Conservation (phyloP, 2,888 invertebrate species). For the Liposcelis brunnea region DNA sequence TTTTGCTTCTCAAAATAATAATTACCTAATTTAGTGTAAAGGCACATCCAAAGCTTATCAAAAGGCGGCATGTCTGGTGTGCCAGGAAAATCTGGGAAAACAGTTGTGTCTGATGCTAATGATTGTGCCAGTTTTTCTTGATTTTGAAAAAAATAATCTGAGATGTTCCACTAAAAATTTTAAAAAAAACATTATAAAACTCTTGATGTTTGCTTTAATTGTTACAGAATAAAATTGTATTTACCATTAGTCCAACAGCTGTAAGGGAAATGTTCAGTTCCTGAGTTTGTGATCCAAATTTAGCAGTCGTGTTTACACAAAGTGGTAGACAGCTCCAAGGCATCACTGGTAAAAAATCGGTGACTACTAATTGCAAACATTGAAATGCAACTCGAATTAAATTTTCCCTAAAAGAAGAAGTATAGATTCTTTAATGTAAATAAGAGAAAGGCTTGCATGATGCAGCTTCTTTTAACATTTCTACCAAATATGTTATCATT, state of each 20-base stretch:
- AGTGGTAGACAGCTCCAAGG: slow-evolving; percentile 81
- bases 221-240: background rate
- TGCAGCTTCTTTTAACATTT: too few species aligned
- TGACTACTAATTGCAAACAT: slow-evolving; percentile 85
- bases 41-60: slow-evolving; percentile 91
- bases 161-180: slow-evolving; percentile 83
- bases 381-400: slow-evolving; percentile 88
- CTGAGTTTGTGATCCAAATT: slow-evolving; percentile 89
- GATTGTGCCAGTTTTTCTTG: slow-evolving; percentile 64
- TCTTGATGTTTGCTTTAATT: background rate
- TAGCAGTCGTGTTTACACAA: slow-evolving; percentile 82
- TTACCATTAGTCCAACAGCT: slow-evolving; percentile 87
- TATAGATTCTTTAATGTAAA: slow-evolving; percentile 14
- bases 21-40: slow-evolving; percentile 65
- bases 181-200: slow-evolving; percentile 10
- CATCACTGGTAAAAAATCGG: slow-evolving; percentile 84
- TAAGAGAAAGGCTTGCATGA: too few species aligned
- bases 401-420: slow-evolving; percentile 47
- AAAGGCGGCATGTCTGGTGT: slow-evolving; percentile 72
- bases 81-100: slow-evolving; percentile 68
- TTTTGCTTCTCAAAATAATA: slow-evolving; percentile 6
- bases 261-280: slow-evolving; percentile 95
- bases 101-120: slow-evolving; percentile 47
- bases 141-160: slow-evolving; percentile 93
- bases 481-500: too few species aligned